A percentile compares a stretch with the other conserved stretches of the same genome.
These are phyloP conservation scores for Phortica okadai DNA, from an alignment of 2,888 invertebrate genomes.

Conservation along the genomic window DNA sequence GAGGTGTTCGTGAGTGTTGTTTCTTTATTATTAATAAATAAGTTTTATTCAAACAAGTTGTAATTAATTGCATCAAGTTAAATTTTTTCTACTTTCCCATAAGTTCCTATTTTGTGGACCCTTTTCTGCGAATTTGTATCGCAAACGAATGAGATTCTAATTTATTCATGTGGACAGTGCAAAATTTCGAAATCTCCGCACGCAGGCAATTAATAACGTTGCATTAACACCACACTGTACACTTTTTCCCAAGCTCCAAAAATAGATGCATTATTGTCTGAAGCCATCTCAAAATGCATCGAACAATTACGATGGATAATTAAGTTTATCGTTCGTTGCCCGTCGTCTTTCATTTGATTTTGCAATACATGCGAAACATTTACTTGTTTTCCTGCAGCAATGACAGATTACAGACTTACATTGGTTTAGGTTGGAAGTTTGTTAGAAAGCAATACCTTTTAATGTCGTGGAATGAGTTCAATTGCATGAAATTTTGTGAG, in stretches of 20 bases:
- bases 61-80: no score
- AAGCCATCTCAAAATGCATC: constrained; percentile 32
- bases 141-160: constrained; percentile 60
- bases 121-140: constrained; percentile 36
- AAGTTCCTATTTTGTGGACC: not conserved
- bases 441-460: not conserved
- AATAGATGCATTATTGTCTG: not conserved
- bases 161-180: constrained; percentile 55
- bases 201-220: constrained; percentile 74
- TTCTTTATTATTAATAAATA: no score
- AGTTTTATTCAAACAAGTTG: no score
- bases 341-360: constrained; percentile 43
- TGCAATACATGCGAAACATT: constrained; percentile 36
- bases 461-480: not conserved
- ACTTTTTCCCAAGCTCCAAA: constrained; percentile 19
- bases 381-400: constrained; percentile 53
- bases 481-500: constrained; percentile 6
- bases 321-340: constrained; percentile 73
- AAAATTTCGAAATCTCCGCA: constrained; percentile 67
- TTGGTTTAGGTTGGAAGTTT: not conserved
- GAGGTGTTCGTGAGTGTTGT: no score
- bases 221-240: constrained; percentile 62
- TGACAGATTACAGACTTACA: constrained; percentile 51
- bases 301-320: constrained; percentile 72
- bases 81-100: no score